These are phyloP conservation scores for Palythoa heliodiscus DNA, from an alignment of 92 coral and sea anemone species.

Conservation along the genomic window DNA sequence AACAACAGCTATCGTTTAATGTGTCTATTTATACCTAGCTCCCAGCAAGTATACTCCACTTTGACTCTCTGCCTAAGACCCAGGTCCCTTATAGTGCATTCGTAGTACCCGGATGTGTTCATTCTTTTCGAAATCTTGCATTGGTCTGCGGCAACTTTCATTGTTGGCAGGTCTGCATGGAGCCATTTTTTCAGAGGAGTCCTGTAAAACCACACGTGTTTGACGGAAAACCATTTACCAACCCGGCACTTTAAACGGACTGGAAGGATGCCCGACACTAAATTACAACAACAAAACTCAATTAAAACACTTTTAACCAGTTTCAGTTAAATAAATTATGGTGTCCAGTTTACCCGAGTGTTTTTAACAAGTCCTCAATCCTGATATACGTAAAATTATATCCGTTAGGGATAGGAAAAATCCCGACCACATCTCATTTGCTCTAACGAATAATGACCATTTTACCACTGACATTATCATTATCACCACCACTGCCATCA, in stretches of 20 bases:
- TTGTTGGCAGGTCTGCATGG: background rate
- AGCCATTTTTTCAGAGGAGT: background rate
- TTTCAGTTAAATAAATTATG: background rate
- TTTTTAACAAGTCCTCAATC: too few relatives aligned
- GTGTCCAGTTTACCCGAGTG: too few relatives aligned
- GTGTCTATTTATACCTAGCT: background rate
- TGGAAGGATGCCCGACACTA: constrained; percentile 22
- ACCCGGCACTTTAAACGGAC: constrained; percentile 23
- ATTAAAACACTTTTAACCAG: background rate
- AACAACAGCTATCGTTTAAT: too few relatives aligned
- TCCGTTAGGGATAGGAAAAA: too few relatives aligned
- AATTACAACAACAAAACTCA: background rate
- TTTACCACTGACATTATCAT: too few relatives aligned
- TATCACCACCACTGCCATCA: too few relatives aligned
- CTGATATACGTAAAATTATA: too few relatives aligned
- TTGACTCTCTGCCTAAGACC: background rate
- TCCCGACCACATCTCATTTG: too few relatives aligned
- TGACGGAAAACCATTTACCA: constrained; percentile 29
- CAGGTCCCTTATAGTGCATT: constrained; percentile 14
- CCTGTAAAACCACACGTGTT: constrained; percentile 18
- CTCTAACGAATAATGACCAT: too few relatives aligned
- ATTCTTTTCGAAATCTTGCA: constrained; percentile 2
- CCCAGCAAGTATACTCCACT: constrained; percentile 39
- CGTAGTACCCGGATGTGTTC: constrained; percentile 23
- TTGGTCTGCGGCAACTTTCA: background rate